Evolutionary conservation across 1,140 invertebrate species (phyloP), one percentile per base, ranked within the genome.

Genomic region (Drosophila miranda): DNA sequence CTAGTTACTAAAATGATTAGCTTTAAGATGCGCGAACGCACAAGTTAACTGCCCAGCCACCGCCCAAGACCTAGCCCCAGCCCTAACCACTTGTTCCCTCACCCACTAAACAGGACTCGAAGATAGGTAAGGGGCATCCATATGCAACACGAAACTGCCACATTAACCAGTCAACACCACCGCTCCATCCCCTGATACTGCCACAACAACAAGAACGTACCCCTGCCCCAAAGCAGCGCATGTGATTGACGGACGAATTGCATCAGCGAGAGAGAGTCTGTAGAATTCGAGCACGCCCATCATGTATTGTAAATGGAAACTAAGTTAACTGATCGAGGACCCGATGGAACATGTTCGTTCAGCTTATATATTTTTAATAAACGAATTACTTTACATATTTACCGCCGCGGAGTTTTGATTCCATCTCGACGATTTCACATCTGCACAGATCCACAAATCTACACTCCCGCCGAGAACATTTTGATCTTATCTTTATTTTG

Each of bases 1-100:
- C 61, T 84, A 84, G 80, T 51, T 63, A 84, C 80, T 84, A 84
- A 83, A 79, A 72, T 62, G 51, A 86, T 77, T 86, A 84, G 80
- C 73, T 77, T 84, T 84, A 84, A 84, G 82, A 66, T 51, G 78
- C 68, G 67, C 67, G 21, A 48, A 63, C 58, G 56, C 59, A 60
- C 63, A 61, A 68, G 60, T 66, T 78, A 82, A 69, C 79, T 71
- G 67, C 59, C 74, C 42, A 60, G 38, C 54, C 44, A 34, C 54
- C 52, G 13, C 9, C 48, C n/a, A 48, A 59, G 53, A 38, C 49
- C 60, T 63, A 52, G 38, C 21, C 63, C 49, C 69, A 9, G 34
- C 34, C 70, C 44, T 58, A 57, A 60, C 43, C 48, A 41, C 45
- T 68, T 54, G 48, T 26, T 51, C 21, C 48, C 28, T 28, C 57